phyloP scores from a whole-genome alignment of 1,140 invertebrate species.

The Solenopsis fugax region DNA sequence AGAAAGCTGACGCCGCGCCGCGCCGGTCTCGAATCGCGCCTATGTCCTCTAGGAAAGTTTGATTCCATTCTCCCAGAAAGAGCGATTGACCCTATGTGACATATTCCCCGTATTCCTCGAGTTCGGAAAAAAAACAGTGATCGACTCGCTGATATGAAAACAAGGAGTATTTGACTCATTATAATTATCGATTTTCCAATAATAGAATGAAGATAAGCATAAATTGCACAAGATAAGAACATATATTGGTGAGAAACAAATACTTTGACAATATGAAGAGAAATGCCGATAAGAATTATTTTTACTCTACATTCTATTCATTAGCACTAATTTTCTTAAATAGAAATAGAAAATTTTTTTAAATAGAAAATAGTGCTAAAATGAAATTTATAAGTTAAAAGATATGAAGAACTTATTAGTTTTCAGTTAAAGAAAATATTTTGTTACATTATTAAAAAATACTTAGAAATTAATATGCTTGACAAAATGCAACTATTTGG shows the following conservation, averaged over 20 bases:
- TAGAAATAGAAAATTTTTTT: neutral
- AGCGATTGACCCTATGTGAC: neutral
- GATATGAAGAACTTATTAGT: neutral
- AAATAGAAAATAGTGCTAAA: neutral
- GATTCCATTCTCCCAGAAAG: neutral
- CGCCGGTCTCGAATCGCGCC: constrained; percentile 14
- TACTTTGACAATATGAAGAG: neutral
- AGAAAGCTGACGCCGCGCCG: constrained; percentile 64
- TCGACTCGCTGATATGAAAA: neutral
- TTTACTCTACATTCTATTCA: neutral
- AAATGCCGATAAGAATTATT: neutral
- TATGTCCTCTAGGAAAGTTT: neutral
- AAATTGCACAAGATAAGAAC: neutral
- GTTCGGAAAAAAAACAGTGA: neutral
- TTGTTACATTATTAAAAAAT: neutral
- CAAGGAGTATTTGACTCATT: neutral
- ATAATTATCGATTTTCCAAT: neutral
- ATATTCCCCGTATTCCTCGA: neutral
- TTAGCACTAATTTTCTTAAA: too few relatives aligned
- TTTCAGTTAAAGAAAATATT: neutral
- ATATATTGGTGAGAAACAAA: neutral
- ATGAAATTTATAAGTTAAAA: neutral
- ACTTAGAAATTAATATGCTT: neutral
- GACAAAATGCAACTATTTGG: neutral
- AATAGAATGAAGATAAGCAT: neutral